phyloP scores from a whole-genome alignment of 2,797 vertebrate genomes.

The Petrocephalus schoutedeni region DNA sequence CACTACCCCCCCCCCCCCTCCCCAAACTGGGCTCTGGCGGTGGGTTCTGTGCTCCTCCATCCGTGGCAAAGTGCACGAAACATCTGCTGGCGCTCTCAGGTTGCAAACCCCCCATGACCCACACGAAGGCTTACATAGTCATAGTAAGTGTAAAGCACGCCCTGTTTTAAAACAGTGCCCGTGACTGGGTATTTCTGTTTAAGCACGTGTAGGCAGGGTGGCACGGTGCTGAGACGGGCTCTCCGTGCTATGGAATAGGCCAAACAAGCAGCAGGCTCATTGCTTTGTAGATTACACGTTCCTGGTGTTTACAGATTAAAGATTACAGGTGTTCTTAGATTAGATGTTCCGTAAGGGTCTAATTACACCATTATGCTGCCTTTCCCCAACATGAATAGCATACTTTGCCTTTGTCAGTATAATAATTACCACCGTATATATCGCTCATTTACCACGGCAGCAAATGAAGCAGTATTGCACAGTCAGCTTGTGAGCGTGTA shows the following conservation, averaged over 20 bases:
- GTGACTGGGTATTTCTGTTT: not conserved
- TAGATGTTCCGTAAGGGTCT: not conserved
- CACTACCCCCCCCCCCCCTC: not conserved
- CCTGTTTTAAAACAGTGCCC: not conserved
- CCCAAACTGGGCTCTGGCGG: not conserved
- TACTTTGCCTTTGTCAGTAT: not conserved
- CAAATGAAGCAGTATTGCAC: not conserved
- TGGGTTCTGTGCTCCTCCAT: not conserved
- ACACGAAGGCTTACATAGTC: not conserved
- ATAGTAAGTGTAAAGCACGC: not conserved
- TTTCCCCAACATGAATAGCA: not conserved
- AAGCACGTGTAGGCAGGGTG: not conserved
- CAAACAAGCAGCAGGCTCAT: not conserved
- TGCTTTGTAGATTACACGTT: not conserved
- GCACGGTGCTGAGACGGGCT: not conserved
- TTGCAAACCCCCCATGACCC: not conserved
- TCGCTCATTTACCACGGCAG: not conserved
- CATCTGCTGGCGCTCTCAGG: not conserved
- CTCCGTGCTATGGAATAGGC: not conserved
- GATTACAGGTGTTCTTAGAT: conserved; percentile 4
- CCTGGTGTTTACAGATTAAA: not conserved
- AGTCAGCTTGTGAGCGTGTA: not conserved
- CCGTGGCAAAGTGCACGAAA: not conserved
- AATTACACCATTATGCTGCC: not conserved
- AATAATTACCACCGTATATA: not conserved